Base-by-base conservation (phyloP, 2,888 invertebrate genomes). In the Volucella inanis region DNA sequence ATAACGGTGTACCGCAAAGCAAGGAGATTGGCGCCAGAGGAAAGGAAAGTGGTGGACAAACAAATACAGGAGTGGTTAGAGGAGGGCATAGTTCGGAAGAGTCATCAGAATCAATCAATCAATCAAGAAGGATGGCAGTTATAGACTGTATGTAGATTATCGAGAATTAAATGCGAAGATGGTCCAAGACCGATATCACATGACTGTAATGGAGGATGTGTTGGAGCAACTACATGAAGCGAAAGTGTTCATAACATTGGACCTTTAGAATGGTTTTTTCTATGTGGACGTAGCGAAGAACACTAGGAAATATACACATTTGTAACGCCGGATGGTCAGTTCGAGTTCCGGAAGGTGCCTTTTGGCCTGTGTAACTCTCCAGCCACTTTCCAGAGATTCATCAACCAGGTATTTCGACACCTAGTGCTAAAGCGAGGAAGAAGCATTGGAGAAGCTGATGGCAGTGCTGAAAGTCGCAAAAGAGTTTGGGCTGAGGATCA, bases 21-120 rank as follows among this genome's bases (percentile, higher is more conserved):
- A 22, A 22, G 18, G 18, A 22, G 18, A 22, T 22, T 22, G 18
- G 18, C 18, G 18, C 2, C 18, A 22, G 18, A 22, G 18, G 18
- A 22, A 22, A 22, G 1, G 18, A 22, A 22, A 22, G 18, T 22
- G 18, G 2, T 22, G 3, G 18, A 22, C 18, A 22, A 22, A 22
- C 18, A 22, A 22, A 22, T 22, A 22, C 18, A 22, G 18, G 57
- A 74, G 11, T 91, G 90, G 90, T 11, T 90, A 6, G 45, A 87
- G 6, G 82, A 89, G 11, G 89, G 89, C 2, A 88, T 91, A 1
- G 86, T 90, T 8, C 80, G 86, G 57, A 88, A 88, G 0, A 88
- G 89, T 10, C 54, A 47, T 90, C 90, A n/a, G 47, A 14, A 49
- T 49, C n/a, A n/a, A n/a, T n/a, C n/a, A n/a, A n/a, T n/a, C n/a